Evolutionary conservation across 2,888 invertebrate genomes (phyloP), one percentile per base, ranked within the genome.

Genomic region (Tortricodes alternella): DNA sequence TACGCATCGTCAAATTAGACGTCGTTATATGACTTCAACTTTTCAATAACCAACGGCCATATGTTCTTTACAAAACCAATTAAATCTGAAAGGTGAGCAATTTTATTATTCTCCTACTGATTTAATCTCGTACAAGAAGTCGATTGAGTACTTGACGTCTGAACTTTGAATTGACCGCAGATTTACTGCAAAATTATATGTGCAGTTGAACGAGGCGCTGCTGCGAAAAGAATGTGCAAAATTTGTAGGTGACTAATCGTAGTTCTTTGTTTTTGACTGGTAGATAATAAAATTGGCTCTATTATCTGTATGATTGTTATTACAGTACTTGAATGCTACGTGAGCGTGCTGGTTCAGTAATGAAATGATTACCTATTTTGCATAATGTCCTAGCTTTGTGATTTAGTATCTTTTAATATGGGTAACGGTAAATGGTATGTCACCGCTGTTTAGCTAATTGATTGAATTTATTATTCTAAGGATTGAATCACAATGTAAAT

Each of bases 131-230:
- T 38, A 49, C 53, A 44, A 48, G 48, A 53, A 58, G 29, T 58
- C 53, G 53, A 58, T 44, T 39, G 38, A 55, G 32, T 39, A 50
- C 44, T 55, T 55, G 59, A 59, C 59, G 32, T 55, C 46, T 59
- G 59, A 59, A 59, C 59, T 59, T 59, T 59, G 48, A 34, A 55
- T 50, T 50, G 55, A 55, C 59, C 55, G 59, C 29, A 43, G 34
- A 29, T 48, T 49, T 32, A 46, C 6, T 16, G 38, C 53, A 46
- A 48, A 48, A n/a, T 21, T 48, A 41, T 18, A 27, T 13, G 18
- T 48, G 11, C 39, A 48, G n/a, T 15, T 13, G 9, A 53, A 19
- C 32, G 1, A 7, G 8, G 21, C 6, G 23, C 23, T 46, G n/a
- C 15, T 34, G 8, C 13, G 23, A 15, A 24, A 27, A 32, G 23